A percentile compares a stretch with the other conserved stretches of the same genome.
Evolutionary conservation across 2,797 vertebrate species (phyloP).

Genomic region (Fringilla coelebs): DNA sequence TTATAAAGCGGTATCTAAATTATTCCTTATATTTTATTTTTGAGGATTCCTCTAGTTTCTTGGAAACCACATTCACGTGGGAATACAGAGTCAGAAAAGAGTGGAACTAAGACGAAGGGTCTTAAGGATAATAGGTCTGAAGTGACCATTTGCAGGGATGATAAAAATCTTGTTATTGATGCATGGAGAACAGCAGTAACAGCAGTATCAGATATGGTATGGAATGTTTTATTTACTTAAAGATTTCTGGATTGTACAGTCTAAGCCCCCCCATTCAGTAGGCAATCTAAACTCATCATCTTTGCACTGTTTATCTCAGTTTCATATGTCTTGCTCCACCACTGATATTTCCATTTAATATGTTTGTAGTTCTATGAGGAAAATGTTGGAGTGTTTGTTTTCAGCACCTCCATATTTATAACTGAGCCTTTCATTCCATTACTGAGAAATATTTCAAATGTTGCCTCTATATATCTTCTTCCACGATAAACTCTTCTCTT

Average conservation of each 20-base stretch:
- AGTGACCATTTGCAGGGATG: not conserved
- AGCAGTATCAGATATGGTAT: constrained; percentile 81
- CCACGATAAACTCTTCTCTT: not conserved
- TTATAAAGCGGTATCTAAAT: fast-evolving
- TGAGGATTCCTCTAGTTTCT: constrained; percentile 71
- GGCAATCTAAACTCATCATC: not conserved
- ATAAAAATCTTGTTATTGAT: constrained; percentile 76
- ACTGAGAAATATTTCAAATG: not conserved
- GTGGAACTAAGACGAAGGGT: not conserved
- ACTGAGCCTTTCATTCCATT: not conserved
- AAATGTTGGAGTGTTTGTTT: not conserved
- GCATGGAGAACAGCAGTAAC: constrained; percentile 74
- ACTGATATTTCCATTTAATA: not conserved
- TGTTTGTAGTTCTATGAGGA: not conserved
- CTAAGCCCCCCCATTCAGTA: not conserved
- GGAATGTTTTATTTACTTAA: not conserved
- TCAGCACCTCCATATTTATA: not conserved
- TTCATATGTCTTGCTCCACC: not conserved
- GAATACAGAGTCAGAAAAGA: constrained; percentile 34
- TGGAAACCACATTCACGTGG: constrained; percentile 52
- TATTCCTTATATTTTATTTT: not conserved
- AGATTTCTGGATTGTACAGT: not conserved
- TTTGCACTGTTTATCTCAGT: not conserved
- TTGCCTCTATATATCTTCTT: not conserved
- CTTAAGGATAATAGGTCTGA: constrained; percentile 49